phyloP scores from a whole-genome alignment of 1,140 invertebrate genomes.

The Drosophila pectinifera region DNA sequence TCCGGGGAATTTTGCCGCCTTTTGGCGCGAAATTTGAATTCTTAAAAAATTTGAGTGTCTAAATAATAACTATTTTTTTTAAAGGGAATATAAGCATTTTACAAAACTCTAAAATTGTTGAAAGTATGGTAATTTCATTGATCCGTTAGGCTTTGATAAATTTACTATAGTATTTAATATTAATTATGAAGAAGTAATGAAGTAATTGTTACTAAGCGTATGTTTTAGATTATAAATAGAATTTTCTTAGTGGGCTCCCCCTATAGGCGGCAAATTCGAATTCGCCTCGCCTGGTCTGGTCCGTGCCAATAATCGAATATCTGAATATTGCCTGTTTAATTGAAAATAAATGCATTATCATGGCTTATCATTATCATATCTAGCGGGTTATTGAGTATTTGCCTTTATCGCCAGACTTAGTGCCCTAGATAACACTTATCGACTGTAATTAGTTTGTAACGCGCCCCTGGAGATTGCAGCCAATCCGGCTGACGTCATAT shows the following conservation, averaged over 20 bases:
- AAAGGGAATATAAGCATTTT: not conserved
- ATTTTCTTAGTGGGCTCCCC: not conserved
- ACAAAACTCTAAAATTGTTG: not conserved
- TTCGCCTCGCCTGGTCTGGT: not conserved
- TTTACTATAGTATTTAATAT: not conserved
- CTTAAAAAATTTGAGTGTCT: not conserved
- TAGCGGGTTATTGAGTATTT: slow-evolving; percentile 4
- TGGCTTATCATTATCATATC: not conserved
- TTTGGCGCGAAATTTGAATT: slow-evolving; percentile 63
- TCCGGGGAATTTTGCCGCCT: slow-evolving; percentile 6
- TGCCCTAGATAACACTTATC: slow-evolving; percentile 34
- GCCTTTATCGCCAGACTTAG: slow-evolving; percentile 21
- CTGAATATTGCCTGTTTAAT: slow-evolving; percentile 1
- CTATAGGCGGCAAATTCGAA: slow-evolving; percentile 6
- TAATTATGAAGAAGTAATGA: no score
- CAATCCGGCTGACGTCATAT: slow-evolving; percentile 2
- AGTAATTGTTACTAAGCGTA: not conserved
- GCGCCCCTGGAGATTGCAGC: not conserved
- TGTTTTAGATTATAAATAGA: not conserved
- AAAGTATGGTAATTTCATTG: no score
- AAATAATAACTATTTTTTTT: not conserved
- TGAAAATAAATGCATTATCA: slow-evolving; percentile 9
- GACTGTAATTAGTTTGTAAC: slow-evolving; percentile 53
- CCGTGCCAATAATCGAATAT: not conserved
- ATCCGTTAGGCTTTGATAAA: not conserved